Conservation (phyloP, 1,140 invertebrate species). For the Medauroidea extradentata region DNA sequence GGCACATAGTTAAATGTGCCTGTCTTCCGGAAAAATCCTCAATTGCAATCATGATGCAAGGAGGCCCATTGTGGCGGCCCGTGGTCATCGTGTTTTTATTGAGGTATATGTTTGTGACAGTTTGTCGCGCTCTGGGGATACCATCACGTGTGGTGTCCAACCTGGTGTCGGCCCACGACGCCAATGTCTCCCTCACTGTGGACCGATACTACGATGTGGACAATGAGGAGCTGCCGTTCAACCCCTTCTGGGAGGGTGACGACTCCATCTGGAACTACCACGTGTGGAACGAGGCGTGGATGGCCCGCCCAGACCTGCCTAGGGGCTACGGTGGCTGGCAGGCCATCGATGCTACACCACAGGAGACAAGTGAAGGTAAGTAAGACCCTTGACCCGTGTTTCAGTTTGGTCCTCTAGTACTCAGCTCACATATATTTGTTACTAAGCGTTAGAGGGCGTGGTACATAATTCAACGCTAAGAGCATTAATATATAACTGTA, state of each 20-base stretch:
- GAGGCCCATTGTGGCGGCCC: too few relatives aligned
- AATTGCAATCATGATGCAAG: too few relatives aligned
- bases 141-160: slow-evolving; percentile 67
- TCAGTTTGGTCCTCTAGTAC: too few relatives aligned
- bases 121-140: slow-evolving; percentile 66
- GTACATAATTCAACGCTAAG: too few relatives aligned
- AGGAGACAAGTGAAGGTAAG: slow-evolving; percentile 55
- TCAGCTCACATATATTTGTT: too few relatives aligned
- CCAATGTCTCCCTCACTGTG: slow-evolving; percentile 65
- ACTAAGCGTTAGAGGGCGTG: too few relatives aligned
- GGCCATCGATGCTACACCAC: slow-evolving; percentile 68
- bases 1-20: too few relatives aligned
- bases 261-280: slow-evolving; percentile 74
- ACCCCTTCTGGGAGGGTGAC: slow-evolving; percentile 39
- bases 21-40: too few relatives aligned
- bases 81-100: too few relatives aligned
- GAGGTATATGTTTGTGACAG: too few relatives aligned
- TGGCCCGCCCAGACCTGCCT: slow-evolving; percentile 64
- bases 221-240: slow-evolving; percentile 55
- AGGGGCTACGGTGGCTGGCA: slow-evolving; percentile 69
- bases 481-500: too few relatives aligned
- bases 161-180: slow-evolving; percentile 68
- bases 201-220: slow-evolving; percentile 62
- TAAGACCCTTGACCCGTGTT: too few relatives aligned
- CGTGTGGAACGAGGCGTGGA: slow-evolving; percentile 77